Conservation (phyloP, 2,888 invertebrate genomes). For the Ichneumoninae sp. region DNA sequence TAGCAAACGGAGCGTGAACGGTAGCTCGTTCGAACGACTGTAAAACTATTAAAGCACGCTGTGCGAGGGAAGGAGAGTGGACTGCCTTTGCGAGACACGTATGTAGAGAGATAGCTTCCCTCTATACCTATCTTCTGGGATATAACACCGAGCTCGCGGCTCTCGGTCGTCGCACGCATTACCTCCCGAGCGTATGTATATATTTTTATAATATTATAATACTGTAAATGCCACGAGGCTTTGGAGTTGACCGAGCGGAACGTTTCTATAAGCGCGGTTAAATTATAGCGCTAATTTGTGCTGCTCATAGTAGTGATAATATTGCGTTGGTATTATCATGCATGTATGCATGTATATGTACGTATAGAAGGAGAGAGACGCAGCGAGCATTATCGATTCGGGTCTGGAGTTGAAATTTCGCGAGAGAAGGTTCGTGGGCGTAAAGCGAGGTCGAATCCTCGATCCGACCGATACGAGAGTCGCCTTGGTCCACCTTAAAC, state of each 20-base stretch:
- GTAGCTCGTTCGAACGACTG: constrained; percentile 70
- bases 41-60: constrained; percentile 65
- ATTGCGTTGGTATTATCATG: not conserved
- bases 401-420: constrained; percentile 11
- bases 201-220: constrained; percentile 19
- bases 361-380: not conserved
- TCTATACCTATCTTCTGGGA: constrained; percentile 9
- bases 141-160: not conserved
- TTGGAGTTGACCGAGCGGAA: constrained; percentile 43
- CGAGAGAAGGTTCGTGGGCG: constrained; percentile 30
- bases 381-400: not conserved
- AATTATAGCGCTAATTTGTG: constrained; percentile 48
- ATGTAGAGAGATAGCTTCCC: not conserved
- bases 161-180: constrained; percentile 26
- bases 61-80: constrained; percentile 8
- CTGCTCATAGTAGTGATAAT: constrained; percentile 33
- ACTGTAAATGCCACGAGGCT: constrained; percentile 37
- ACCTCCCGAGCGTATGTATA: not conserved
- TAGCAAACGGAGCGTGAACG: constrained; percentile 77
- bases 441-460: constrained; percentile 17
- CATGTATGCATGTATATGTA: not conserved
- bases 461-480: constrained; percentile 6
- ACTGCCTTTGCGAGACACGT: constrained; percentile 3
- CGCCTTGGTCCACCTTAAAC: constrained; percentile 25
- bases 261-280: constrained; percentile 29